phyloP scores from a whole-genome alignment of 2,888 invertebrate species.

The Tolmerus cingulatus region DNA sequence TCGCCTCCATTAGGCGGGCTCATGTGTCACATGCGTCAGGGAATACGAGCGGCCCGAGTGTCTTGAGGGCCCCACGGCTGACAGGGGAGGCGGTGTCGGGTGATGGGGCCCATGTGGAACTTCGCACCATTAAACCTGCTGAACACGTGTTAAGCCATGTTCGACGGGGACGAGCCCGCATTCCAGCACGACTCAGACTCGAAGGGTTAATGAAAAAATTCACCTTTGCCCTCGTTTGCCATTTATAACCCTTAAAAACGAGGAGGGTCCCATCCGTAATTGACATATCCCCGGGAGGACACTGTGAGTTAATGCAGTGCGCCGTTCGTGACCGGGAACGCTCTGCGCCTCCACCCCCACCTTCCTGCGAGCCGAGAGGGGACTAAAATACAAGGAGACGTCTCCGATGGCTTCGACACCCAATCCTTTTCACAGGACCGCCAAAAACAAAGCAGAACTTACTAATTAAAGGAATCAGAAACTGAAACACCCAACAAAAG shows the following conservation, averaged over 20 bases:
- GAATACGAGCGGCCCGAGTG: background rate
- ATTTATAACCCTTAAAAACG: constrained; percentile 40
- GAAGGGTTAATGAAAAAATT: constrained; percentile 43
- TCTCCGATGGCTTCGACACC: background rate
- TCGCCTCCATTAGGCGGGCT: constrained; percentile 19
- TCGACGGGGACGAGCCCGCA: constrained; percentile 16
- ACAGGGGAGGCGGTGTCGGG: background rate
- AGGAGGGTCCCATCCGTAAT: constrained; percentile 18
- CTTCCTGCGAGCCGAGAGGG: background rate
- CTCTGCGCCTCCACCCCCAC: background rate
- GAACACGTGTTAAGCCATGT: constrained; percentile 31
- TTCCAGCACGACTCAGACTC: constrained; percentile 27
- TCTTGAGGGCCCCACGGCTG: background rate
- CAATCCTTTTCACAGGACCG: background rate
- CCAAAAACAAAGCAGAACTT: background rate
- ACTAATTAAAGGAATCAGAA: background rate
- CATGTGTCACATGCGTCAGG: constrained; percentile 3
- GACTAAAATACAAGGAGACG: background rate
- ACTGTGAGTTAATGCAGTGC: background rate
- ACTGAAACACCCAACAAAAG: background rate
- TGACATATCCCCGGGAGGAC: constrained; percentile 25
- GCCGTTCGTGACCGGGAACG: background rate
- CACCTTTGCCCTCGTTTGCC: constrained; percentile 42
- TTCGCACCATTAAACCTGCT: constrained; percentile 28
- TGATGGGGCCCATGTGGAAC: constrained; percentile 22